A percentile compares a stretch with the other conserved stretches of the same genome.
These are phyloP conservation scores for Contarinia nasturtii DNA, from an alignment of 1,140 invertebrate species.

Conservation along the genomic window DNA sequence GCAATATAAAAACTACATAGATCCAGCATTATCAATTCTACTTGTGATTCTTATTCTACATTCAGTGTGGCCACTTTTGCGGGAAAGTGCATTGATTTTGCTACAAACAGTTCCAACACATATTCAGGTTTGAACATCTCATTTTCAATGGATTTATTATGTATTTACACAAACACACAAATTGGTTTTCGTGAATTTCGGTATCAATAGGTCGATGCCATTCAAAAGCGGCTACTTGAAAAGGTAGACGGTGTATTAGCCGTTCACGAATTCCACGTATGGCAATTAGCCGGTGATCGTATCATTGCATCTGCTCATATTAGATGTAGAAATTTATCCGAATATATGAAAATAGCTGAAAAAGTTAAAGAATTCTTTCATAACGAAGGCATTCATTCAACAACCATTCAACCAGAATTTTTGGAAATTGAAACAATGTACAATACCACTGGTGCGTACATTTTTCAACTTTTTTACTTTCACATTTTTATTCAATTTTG, in stretches of 20 bases:
- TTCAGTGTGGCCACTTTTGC: slow-evolving; percentile 70
- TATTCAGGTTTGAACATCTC: slow-evolving; percentile 71
- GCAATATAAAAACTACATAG: slow-evolving; percentile 70
- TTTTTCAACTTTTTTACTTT: neutral
- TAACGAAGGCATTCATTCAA: slow-evolving; percentile 63
- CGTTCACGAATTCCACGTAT: slow-evolving; percentile 88
- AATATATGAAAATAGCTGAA: slow-evolving; percentile 84
- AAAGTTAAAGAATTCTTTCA: slow-evolving; percentile 91
- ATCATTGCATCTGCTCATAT: slow-evolving; percentile 90
- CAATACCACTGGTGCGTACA: slow-evolving; percentile 18
- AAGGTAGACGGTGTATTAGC: slow-evolving; percentile 79
- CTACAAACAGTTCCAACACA: slow-evolving; percentile 84
- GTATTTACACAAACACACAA: too few relatives aligned
- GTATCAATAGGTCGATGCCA: slow-evolving; percentile 50
- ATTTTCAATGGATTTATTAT: slow-evolving; percentile 4
- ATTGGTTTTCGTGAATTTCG: neutral
- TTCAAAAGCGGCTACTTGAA: slow-evolving; percentile 63
- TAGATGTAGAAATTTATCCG: slow-evolving; percentile 67
- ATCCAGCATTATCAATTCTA: slow-evolving; percentile 77
- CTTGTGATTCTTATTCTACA: slow-evolving; percentile 61
- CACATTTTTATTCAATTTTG: neutral
- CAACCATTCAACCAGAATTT: slow-evolving; percentile 89
- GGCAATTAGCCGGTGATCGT: slow-evolving; percentile 79
- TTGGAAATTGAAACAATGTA: slow-evolving; percentile 39
- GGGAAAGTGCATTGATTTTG: slow-evolving; percentile 75